These are phyloP conservation scores for Phrynosoma platyrhinos DNA, from an alignment of 2,113 vertebrate species.

Conservation along the genomic window DNA sequence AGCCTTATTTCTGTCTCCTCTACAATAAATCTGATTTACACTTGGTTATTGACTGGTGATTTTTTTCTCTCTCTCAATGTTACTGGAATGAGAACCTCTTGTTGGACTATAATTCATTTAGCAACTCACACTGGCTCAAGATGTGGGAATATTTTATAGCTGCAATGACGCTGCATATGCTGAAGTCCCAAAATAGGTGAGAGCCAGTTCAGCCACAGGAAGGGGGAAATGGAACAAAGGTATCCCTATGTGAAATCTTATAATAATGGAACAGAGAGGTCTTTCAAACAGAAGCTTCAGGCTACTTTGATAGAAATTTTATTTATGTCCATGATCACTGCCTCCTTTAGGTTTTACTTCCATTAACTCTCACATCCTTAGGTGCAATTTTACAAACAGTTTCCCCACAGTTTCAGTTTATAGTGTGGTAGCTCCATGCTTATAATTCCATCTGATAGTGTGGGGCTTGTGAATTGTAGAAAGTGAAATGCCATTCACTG, in stretches of 20 bases:
- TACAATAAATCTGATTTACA: not conserved
- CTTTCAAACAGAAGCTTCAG: constrained; percentile 16
- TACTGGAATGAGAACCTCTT: not conserved
- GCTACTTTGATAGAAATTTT: constrained; percentile 27
- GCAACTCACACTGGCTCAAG: not conserved
- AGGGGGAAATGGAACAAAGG: constrained; percentile 18
- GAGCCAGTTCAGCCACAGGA: constrained; percentile 5
- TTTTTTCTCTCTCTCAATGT: not conserved
- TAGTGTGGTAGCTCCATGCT: not conserved
- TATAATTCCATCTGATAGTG: not conserved
- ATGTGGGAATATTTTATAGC: not conserved
- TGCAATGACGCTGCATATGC: not conserved
- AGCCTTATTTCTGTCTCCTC: not conserved
- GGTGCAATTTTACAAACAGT: not conserved
- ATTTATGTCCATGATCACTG: not conserved
- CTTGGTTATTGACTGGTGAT: not conserved
- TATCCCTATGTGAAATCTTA: constrained; percentile 4
- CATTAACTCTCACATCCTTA: not conserved
- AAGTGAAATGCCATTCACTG: fast-evolving
- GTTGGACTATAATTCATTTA: not conserved
- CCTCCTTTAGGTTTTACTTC: constrained; percentile 18
- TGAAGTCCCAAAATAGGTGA: constrained; percentile 4
- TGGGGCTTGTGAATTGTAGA: not conserved
- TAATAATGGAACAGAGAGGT: not conserved
- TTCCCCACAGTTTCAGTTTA: not conserved